A percentile compares a stretch with the other conserved stretches of the same genome.
Conservation (phyloP, 2,888 invertebrate species). For the Hemaris fuciformis region DNA sequence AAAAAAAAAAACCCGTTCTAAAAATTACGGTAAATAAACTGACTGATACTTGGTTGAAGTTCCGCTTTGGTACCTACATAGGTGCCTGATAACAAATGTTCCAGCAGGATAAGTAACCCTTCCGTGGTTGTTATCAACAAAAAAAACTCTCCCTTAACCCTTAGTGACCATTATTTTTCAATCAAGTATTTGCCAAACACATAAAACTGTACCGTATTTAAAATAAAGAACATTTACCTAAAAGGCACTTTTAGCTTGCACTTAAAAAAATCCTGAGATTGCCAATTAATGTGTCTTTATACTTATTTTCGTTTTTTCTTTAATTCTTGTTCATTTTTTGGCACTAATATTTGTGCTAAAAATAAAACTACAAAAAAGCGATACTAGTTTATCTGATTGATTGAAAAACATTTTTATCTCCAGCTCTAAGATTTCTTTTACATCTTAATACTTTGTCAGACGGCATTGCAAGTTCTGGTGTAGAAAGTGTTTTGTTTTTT, state of each 20-base stretch:
- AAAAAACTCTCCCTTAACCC: too few species aligned
- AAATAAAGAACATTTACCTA: too few species aligned
- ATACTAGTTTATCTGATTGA: background rate
- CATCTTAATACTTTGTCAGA: conserved; percentile 7
- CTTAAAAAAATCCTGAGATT: too few species aligned
- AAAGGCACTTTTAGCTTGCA: too few species aligned
- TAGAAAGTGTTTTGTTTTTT: conserved; percentile 11
- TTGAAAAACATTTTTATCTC: background rate
- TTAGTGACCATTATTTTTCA: too few species aligned
- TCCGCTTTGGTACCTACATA: background rate
- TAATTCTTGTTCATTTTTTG: background rate
- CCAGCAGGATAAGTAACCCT: too few species aligned
- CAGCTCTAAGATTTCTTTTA: conserved; percentile 17
- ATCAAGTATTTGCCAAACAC: too few species aligned
- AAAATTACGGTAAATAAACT: background rate
- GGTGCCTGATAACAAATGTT: background rate
- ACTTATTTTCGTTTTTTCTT: too few species aligned
- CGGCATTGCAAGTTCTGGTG: background rate
- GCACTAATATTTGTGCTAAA: background rate
- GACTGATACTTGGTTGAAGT: background rate
- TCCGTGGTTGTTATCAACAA: too few species aligned
- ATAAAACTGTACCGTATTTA: too few species aligned
- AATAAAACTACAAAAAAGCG: background rate
- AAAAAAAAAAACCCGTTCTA: background rate
- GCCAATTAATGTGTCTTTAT: too few species aligned